Evolutionary conservation across 2,113 vertebrate genomes (phyloP).

Genomic region (Entelurus aequoreus): DNA sequence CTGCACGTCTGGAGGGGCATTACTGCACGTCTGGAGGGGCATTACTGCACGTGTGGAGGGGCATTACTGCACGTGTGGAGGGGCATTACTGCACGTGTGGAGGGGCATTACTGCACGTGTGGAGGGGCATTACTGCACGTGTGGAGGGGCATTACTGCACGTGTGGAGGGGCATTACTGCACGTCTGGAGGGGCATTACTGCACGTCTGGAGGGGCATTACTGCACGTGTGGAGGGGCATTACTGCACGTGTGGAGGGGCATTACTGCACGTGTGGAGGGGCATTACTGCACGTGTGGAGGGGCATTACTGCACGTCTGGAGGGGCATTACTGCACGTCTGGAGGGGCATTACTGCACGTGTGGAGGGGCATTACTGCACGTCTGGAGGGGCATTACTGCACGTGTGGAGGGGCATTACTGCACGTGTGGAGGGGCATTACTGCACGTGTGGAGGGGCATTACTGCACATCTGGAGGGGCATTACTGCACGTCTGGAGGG

Average conservation of each 20-base stretch:
- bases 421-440: slow-evolving; percentile 16
- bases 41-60: slow-evolving; percentile 12
- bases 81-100: slow-evolving; percentile 9
- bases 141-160: not conserved
- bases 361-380: slow-evolving; percentile 16
- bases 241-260: slow-evolving; percentile 18
- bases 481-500: slow-evolving; percentile 20
- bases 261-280: slow-evolving; percentile 22
- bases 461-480: slow-evolving; percentile 17
- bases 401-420: slow-evolving; percentile 16
- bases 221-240: slow-evolving; percentile 13
- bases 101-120: slow-evolving; percentile 5
- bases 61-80: slow-evolving; percentile 9
- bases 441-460: slow-evolving; percentile 13
- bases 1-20: not conserved
- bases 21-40: not conserved
- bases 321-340: slow-evolving; percentile 10
- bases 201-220: slow-evolving; percentile 15
- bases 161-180: slow-evolving; percentile 24
- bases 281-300: slow-evolving; percentile 14
- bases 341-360: slow-evolving; percentile 17
- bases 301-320: slow-evolving; percentile 18
- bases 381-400: slow-evolving; percentile 15
- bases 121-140: not conserved
- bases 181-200: slow-evolving; percentile 15